Evolutionary conservation across 2,888 invertebrate species (phyloP).

Genomic region (Cantharis nigra): DNA sequence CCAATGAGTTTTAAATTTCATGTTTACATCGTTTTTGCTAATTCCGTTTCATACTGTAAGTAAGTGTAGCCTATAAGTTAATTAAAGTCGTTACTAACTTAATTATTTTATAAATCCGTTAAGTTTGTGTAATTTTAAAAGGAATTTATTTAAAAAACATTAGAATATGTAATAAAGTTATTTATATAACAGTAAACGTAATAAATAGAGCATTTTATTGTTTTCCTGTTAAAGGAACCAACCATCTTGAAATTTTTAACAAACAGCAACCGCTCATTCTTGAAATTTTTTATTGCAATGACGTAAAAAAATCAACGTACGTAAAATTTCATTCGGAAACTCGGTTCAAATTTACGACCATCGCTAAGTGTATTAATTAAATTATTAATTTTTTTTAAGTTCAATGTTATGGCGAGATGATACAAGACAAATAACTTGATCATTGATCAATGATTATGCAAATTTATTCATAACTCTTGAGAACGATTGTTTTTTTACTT

Average conservation of each 20-base stretch:
- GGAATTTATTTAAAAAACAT: neutral
- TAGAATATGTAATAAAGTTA: neutral
- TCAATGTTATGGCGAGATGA: neutral
- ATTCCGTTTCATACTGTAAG: neutral
- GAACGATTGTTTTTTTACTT: neutral
- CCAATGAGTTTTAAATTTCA: neutral
- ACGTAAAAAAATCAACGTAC: neutral
- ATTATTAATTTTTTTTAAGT: neutral
- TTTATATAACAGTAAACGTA: neutral
- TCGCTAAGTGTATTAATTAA: neutral
- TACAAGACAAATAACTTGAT: slow-evolving; percentile 1
- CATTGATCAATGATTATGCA: neutral
- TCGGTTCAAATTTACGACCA: neutral
- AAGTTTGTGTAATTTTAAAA: neutral
- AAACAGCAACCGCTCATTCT: neutral
- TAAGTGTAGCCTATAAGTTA: neutral
- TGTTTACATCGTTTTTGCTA: neutral
- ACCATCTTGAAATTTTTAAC: neutral
- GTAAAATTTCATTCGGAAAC: neutral
- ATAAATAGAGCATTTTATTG: neutral
- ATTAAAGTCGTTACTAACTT: neutral
- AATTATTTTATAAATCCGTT: neutral
- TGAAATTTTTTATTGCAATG: neutral
- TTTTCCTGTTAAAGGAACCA: neutral
- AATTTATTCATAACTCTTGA: neutral